Evolutionary conservation across 2,888 invertebrate species (phyloP), one percentile per base, ranked within the genome.

Genomic region (Dryobota labecula): DNA sequence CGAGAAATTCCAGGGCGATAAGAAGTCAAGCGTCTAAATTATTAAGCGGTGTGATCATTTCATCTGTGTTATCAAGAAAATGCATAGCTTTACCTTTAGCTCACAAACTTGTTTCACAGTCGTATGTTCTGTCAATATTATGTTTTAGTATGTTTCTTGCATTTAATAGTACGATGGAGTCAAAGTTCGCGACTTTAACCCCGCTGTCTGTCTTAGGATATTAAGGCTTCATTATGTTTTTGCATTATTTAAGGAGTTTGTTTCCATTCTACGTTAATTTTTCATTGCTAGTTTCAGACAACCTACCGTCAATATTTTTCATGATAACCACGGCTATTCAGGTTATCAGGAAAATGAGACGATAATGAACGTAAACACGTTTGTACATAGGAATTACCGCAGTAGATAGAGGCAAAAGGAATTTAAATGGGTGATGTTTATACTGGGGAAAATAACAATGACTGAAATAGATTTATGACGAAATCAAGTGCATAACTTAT

Each of bases 1-100:
- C 86, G 87, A 86, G 77, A 90, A 89, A 95, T 94, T 91, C 94
- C 89, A 78, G 47, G 64, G 82, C 82, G 94, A 95, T 95, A 94
- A 93, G 87, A 69, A 78, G 65, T 27, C 51, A 49, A 65, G 58
- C 54, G 76, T 67, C 78, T 79, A 68, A 85, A 86, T 84, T 72
- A 64, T 51, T 80, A 82, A 78, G 76, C 76, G 62, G 70, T 84
- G 76, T 76, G 70, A 80, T 83, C 76, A 79, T 83, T 67, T 78
- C 61, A 64, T 67, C 53, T 70, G 27, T 75, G 67, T 71, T 78
- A 72, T 73, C 66, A 77, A 73, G 62, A 53, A 80, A 74, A 73
- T 63, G 49, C 51, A 60, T 71, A 62, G 54, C 57, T 74, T 65
- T 63, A 62, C 38, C 68, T 79, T 53, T 63, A 60, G 45, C 47